Conservation (phyloP, 2,888 invertebrate genomes). For the Apamea anceps region DNA sequence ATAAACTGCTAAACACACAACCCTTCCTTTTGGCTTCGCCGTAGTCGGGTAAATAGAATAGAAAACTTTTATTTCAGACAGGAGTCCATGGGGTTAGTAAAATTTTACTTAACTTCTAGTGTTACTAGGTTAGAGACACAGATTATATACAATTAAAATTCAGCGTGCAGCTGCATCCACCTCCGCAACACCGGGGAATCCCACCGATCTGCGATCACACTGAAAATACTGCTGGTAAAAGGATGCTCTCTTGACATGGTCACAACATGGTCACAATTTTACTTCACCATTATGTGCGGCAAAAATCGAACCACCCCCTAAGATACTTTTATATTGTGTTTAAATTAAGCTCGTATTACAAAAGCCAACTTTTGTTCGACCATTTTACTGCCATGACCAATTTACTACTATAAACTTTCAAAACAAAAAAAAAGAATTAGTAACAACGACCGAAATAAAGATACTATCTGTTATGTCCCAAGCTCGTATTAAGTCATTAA, state of each 20-base stretch:
- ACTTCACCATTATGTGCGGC: background rate
- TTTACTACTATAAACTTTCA: background rate
- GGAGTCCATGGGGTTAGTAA: too few species aligned
- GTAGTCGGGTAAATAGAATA: background rate
- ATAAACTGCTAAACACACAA: background rate
- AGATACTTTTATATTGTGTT: too few species aligned
- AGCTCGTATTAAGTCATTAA: conserved; percentile 23
- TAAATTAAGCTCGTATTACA: too few species aligned
- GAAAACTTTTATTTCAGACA: too few species aligned
- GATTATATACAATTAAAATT: too few species aligned
- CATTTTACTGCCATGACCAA: background rate
- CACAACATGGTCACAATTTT: background rate
- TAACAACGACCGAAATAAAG: background rate
- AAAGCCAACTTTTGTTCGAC: too few species aligned
- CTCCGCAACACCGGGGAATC: too few species aligned
- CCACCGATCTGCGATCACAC: too few species aligned
- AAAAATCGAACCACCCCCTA: background rate
- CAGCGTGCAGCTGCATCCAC: too few species aligned
- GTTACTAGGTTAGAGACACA: too few species aligned
- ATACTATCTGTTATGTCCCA: conserved; percentile 1
- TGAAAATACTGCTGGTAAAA: too few species aligned
- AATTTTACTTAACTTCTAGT: too few species aligned
- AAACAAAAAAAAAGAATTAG: conserved; percentile 5
- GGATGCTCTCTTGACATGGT: background rate
- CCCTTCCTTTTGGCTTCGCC: background rate